phyloP scores from a whole-genome alignment of 1,140 invertebrate species.

The Drosophila mauritiana region DNA sequence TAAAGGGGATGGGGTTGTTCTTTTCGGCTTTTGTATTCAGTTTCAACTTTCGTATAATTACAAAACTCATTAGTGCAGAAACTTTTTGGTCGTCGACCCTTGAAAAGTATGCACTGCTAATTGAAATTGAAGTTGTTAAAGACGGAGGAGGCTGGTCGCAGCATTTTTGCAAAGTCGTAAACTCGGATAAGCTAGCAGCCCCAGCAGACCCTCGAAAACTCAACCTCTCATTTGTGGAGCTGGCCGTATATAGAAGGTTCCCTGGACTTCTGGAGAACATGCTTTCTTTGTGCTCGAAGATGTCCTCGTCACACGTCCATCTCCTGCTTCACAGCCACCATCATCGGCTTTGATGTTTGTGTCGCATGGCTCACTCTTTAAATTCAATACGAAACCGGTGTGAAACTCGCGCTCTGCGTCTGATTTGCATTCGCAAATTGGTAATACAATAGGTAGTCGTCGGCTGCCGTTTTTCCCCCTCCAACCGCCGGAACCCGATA shows the following conservation, averaged over 20 bases:
- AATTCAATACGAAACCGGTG: slow-evolving; percentile 12
- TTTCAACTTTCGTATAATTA: slow-evolving; percentile 69
- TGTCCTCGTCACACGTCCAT: slow-evolving; percentile 13
- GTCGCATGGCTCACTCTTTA: slow-evolving; percentile 17
- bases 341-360: slow-evolving; percentile 13
- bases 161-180: neutral
- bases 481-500: neutral
- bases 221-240: neutral
- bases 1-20: slow-evolving; percentile 7
- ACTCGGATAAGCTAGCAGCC: slow-evolving; percentile 23
- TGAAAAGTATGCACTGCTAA: slow-evolving; percentile 61
- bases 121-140: slow-evolving; percentile 52
- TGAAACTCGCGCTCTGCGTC: slow-evolving; percentile 7
- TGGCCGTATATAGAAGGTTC: slow-evolving; percentile 9
- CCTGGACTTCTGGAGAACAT: slow-evolving; percentile 11
- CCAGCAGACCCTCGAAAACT: neutral
- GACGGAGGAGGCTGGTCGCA: slow-evolving; percentile 2
- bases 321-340: neutral
- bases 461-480: neutral
- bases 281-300: slow-evolving; percentile 31
- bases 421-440: slow-evolving; percentile 71
- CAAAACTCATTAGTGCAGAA: slow-evolving; percentile 67
- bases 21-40: slow-evolving; percentile 51
- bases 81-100: slow-evolving; percentile 13
- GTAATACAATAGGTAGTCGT: slow-evolving; percentile 53